Conservation (phyloP, 2,888 invertebrate genomes). For the Zootermopsis nevadensis region DNA sequence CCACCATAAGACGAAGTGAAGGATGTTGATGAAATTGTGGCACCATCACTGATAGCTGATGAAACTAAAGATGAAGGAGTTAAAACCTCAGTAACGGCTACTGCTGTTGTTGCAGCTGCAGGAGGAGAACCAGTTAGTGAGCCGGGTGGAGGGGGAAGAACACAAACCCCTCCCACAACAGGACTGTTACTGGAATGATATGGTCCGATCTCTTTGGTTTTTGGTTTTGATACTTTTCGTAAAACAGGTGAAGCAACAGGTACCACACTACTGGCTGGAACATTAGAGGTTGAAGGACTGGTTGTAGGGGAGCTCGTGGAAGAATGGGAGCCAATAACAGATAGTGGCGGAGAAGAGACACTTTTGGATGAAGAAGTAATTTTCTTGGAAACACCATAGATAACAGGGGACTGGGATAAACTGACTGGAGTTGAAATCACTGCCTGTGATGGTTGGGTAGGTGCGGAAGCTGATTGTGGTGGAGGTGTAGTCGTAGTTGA, state of each 20-base stretch:
- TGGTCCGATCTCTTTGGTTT: slow-evolving; percentile 46
- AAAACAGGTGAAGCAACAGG: slow-evolving; percentile 57
- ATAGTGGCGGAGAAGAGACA: slow-evolving; percentile 70
- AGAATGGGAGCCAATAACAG: slow-evolving; percentile 60
- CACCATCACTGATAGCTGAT: slow-evolving; percentile 51
- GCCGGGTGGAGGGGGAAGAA: slow-evolving; percentile 31
- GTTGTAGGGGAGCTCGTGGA: slow-evolving; percentile 65
- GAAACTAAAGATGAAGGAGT: slow-evolving; percentile 38
- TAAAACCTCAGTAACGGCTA: slow-evolving; percentile 22
- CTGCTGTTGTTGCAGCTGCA: slow-evolving; percentile 9
- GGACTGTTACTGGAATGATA: slow-evolving; percentile 41
- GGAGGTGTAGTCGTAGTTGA: slow-evolving; percentile 21
- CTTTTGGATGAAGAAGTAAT: slow-evolving; percentile 13
- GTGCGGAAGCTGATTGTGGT: slow-evolving; percentile 4
- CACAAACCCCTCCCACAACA: slow-evolving; percentile 40
- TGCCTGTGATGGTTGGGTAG: slow-evolving; percentile 46
- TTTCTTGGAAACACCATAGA: slow-evolving; percentile 45
- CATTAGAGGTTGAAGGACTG: slow-evolving; percentile 50
- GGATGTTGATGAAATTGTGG: slow-evolving; percentile 53
- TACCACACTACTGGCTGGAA: slow-evolving; percentile 9
- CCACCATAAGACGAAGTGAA: slow-evolving; percentile 46
- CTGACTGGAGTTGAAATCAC: slow-evolving; percentile 66
- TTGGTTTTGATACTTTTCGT: slow-evolving; percentile 41
- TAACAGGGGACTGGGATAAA: slow-evolving; percentile 63
- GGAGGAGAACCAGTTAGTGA: slow-evolving; percentile 34